Percentiles rank a stretch among this genome's conserved stretches.
Conservation (phyloP, 1,140 invertebrate genomes). For the Holotrichia oblita region DNA sequence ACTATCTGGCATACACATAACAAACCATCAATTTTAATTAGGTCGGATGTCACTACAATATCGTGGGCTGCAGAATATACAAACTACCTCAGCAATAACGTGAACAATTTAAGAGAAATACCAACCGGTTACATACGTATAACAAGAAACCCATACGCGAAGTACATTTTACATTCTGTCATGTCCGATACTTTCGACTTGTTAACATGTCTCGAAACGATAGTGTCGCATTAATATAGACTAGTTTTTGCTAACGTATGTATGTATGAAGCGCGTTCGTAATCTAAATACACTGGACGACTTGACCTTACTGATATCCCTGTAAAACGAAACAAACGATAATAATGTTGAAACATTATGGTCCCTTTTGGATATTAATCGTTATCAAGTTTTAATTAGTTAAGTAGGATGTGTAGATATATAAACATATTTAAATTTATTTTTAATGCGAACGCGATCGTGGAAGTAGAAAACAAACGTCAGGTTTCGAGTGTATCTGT, state of each 20-base stretch:
- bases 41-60: conserved; percentile 2
- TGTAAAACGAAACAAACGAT: too few relatives aligned
- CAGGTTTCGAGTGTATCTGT: background rate
- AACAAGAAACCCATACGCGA: conserved; percentile 5
- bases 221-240: conserved; percentile 27
- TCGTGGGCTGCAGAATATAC: background rate
- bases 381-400: background rate
- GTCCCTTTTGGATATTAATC: background rate
- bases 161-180: conserved; percentile 26
- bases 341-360: background rate
- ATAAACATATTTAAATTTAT: background rate
- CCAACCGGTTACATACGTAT: background rate
- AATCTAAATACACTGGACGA: too few relatives aligned
- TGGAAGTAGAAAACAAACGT: background rate
- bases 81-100: conserved; percentile 9
- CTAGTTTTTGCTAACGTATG: conserved; percentile 17
- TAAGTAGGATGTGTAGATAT: background rate
- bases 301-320: background rate
- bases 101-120: conserved; percentile 31
- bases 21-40: conserved; percentile 17
- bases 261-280: background rate
- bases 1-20: background rate
- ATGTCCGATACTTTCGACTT: conserved; percentile 35
- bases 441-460: background rate
- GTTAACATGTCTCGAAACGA: conserved; percentile 28